Evolutionary conservation across 2,797 vertebrate species (phyloP), one percentile per base, ranked within the genome.

Genomic region (Pogonophryne albipinna): DNA sequence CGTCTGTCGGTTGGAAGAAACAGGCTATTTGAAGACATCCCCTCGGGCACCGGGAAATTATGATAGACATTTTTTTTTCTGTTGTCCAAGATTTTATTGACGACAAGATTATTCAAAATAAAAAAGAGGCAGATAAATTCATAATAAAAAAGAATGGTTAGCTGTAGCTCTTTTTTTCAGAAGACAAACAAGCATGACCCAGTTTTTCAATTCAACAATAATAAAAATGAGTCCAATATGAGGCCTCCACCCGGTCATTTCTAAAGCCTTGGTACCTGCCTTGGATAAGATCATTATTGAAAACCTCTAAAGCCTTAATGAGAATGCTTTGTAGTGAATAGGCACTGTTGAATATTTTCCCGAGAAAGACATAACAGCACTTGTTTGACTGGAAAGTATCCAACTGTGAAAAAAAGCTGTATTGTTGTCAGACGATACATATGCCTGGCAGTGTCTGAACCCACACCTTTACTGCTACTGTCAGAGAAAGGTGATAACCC

Each of bases 401-500:
- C 19, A 41, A 49, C 60, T 44, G 57, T 65, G 50, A 61, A 46
- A 70, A 53, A 38, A 34, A 58, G 42, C 42, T 34, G 46, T 17
- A 64, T 66, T 62, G 71, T 74, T 66, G 60, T 82, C 70, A 72
- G 66, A 57, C 2, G 56, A 55, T 57, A 51, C 84, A 78, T 81
- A 67, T 58, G 59, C 64, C 85, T 49, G 46, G 66, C 74, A 68
- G 89, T 90, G 90, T 91, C 87, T 82, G 80, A 81, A 86, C 89
- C 90, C 86, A 92, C 92, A 93, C 90, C 91, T 92, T 92, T 92
- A 90, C 84, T 91, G 86, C 86, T 78, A 87, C 91, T 91, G 92
- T 90, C 87, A 90, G 87, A 93, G 95, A 95, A 95, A 96, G 91
- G 89, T 61, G 94, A 95, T 94, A 93, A 89, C 87, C 90, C 85